Base-by-base conservation (phyloP, 64 coral and sea anemone genomes). In the Dendrophyllia cribrosa region DNA sequence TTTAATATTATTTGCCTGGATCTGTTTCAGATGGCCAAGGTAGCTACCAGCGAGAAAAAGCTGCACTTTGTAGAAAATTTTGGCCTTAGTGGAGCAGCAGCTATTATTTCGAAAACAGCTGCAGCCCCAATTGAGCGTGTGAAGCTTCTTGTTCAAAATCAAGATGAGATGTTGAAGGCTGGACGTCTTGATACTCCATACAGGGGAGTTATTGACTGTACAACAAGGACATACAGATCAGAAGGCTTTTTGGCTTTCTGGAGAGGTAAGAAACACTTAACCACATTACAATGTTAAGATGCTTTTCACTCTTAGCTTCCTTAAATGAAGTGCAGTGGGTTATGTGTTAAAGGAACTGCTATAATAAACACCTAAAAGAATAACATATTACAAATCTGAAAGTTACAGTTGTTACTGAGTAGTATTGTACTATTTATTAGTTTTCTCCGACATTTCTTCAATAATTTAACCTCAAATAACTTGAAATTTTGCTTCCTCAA, bases 151-250 rank as follows among this genome's bases (percentile, higher is more conserved):
- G 96, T 98, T 59, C 96, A 98, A 58, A 98, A 98, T 73, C 96
- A 98, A 72, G 96, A 98, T 98, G 96, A 98, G 61, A 98, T 98
- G 96, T 87, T 98, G 55, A 98, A 98, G 83, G 76, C 90, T 34
- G 96, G 96, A 49, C 90, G 96, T 65, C 82, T 98, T 9, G 58
- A 86, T 4, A 87, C 74, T 20, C 96, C 96, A 24, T 98, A 98
- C 50, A 98, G 89, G 84, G 96, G 96, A 45, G 96, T 98, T 19
- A 73, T 98, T 72, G 96, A 98, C 70, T 98, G 96, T 34, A 95
- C 93, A 14, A 15, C 22, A 26, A 95, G 94, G 67, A 98, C 96
- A 1, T 95, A 95, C 63, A 80, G 77, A 60, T 23, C 96, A 72
- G 96, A 98, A 44, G 96, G 96, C 6, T 66, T 98, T 12, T 59